Evolutionary conservation across 1,140 invertebrate genomes (phyloP).

Genomic region (Neotoxoptera formosana): DNA sequence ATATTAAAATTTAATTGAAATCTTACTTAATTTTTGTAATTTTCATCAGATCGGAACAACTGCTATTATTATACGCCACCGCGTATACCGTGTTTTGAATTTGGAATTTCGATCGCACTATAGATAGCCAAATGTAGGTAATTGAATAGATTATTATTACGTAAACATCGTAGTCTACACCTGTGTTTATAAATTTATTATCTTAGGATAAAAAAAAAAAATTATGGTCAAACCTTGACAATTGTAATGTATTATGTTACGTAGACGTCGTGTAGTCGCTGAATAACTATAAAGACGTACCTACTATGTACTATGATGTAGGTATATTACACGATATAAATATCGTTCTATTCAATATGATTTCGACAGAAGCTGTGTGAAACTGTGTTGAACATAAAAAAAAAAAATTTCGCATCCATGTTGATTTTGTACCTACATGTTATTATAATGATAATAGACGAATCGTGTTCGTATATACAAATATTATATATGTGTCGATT

Average conservation of each 20-base stretch:
- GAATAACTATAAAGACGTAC: background rate
- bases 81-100: background rate
- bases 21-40: background rate
- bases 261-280: background rate
- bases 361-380: background rate
- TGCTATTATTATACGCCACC: background rate
- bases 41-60: background rate
- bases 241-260: too few species aligned
- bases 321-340: background rate
- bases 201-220: background rate
- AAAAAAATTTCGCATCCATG: background rate
- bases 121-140: background rate
- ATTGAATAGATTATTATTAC: background rate
- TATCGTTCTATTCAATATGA: background rate
- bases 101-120: background rate
- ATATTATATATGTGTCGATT: too few species aligned
- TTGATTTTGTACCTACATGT: background rate
- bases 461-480: background rate
- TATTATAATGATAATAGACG: background rate
- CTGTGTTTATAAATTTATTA: constrained; percentile 5
- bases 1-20: too few species aligned
- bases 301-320: too few species aligned
- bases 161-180: background rate
- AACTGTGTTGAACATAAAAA: background rate
- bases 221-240: background rate